A percentile compares a stretch with the other conserved stretches of the same genome.
phyloP scores from a whole-genome alignment of 2,888 invertebrate genomes.

The Pristionchus mayeri region DNA sequence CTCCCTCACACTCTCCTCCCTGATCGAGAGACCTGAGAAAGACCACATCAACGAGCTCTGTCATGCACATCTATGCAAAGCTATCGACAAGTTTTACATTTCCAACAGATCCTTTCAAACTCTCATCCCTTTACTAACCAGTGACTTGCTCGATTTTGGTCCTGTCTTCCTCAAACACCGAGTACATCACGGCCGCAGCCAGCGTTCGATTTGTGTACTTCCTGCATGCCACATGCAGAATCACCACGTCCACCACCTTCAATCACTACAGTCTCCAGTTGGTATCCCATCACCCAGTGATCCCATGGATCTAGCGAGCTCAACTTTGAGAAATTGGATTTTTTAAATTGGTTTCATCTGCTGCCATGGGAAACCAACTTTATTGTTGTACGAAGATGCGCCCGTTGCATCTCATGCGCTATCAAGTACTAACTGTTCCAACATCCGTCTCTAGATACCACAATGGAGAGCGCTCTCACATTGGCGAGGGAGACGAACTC shows the following conservation, averaged over 20 bases:
- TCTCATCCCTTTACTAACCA: too few relatives aligned
- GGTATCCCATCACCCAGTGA: too few relatives aligned
- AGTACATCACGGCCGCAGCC: constrained; percentile 86
- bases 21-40: neutral
- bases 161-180: constrained; percentile 63
- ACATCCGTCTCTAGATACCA: neutral
- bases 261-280: neutral
- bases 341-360: too few relatives aligned
- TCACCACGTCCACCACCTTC: constrained; percentile 90
- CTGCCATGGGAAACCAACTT: too few relatives aligned
- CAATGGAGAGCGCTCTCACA: constrained; percentile 54
- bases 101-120: too few relatives aligned
- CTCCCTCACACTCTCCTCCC: constrained; percentile 47
- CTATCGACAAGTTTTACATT: too few relatives aligned
- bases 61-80: too few relatives aligned
- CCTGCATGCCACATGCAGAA: constrained; percentile 88
- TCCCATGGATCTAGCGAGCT: too few relatives aligned
- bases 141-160: constrained; percentile 68
- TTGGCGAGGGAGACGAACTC: constrained; percentile 69
- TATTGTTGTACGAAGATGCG: too few relatives aligned
- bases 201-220: constrained; percentile 88
- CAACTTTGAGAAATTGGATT: too few relatives aligned
- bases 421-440: neutral
- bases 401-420: neutral
- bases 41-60: too few relatives aligned